These are phyloP conservation scores for Hetaerina americana DNA, from an alignment of 1,140 invertebrate species.

Conservation along the genomic window DNA sequence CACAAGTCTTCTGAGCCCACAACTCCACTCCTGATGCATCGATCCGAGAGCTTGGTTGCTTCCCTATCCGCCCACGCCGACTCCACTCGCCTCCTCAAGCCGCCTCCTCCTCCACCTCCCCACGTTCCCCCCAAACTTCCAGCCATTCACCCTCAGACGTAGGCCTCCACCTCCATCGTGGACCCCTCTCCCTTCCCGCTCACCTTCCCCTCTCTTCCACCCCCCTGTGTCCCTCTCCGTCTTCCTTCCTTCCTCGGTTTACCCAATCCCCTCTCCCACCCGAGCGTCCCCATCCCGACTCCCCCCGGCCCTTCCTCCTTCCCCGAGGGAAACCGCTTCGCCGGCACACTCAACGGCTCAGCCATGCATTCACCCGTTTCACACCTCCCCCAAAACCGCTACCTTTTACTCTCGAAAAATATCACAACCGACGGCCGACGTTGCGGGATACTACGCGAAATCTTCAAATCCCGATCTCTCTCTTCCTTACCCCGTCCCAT, in stretches of 20 bases:
- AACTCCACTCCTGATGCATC: neutral
- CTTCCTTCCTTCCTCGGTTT: too few species aligned
- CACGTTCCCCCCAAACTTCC: neutral
- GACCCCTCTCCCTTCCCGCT: too few species aligned
- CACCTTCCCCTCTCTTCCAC: too few species aligned
- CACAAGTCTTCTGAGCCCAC: neutral
- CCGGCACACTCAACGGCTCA: neutral
- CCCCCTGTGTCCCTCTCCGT: too few species aligned
- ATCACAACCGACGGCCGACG: too few species aligned
- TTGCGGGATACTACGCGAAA: too few species aligned
- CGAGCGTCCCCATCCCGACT: neutral
- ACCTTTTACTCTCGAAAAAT: neutral
- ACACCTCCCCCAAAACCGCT: neutral
- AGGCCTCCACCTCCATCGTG: too few species aligned
- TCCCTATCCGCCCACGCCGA: neutral
- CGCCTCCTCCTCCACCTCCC: neutral
- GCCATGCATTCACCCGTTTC: neutral
- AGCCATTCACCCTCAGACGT: too few species aligned
- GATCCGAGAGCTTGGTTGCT: neutral
- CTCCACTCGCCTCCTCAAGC: neutral
- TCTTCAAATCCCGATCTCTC: too few species aligned
- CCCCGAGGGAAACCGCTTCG: neutral
- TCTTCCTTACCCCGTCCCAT: too few species aligned
- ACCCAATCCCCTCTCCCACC: neutral
- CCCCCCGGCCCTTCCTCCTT: neutral